Percentiles rank a stretch among this genome's conserved stretches.
Conservation (phyloP, 2,888 invertebrate genomes). For the Bombylius major region DNA sequence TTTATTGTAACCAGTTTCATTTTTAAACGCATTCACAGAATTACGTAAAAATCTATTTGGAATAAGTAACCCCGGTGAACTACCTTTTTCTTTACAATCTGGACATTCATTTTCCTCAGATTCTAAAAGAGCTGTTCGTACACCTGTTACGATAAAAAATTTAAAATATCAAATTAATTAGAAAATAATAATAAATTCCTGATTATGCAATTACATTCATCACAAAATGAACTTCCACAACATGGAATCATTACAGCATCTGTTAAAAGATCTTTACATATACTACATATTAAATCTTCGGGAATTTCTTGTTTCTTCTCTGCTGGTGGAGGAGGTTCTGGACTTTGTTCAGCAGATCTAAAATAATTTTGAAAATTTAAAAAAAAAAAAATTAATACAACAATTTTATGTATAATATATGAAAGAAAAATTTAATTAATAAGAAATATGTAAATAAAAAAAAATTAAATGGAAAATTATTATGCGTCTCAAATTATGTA, state of each 20-base stretch:
- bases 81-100: slow-evolving; percentile 83
- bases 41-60: slow-evolving; percentile 84
- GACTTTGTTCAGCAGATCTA: not conserved
- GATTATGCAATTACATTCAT: slow-evolving; percentile 62
- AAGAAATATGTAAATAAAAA: no score
- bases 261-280: slow-evolving; percentile 82
- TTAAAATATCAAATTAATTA: slow-evolving; percentile 4
- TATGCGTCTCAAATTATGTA: no score
- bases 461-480: no score
- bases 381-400: not conserved
- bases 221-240: slow-evolving; percentile 96
- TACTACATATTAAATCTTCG: slow-evolving; percentile 78
- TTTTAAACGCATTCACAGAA: slow-evolving; percentile 79
- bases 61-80: slow-evolving; percentile 83
- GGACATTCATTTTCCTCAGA: slow-evolving; percentile 94
- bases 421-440: not conserved
- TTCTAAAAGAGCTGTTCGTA: slow-evolving; percentile 74
- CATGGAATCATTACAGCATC: slow-evolving; percentile 98
- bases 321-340: slow-evolving; percentile 32
- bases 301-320: slow-evolving; percentile 61
- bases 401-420: no score
- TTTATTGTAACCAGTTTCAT: slow-evolving; percentile 78
- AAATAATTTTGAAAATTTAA: not conserved
- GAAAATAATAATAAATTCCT: not conserved
- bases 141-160: slow-evolving; percentile 44